Percentiles rank a stretch among this genome's conserved stretches.
Conservation (phyloP, 2,113 vertebrate species). For the Oreochromis aureus region DNA sequence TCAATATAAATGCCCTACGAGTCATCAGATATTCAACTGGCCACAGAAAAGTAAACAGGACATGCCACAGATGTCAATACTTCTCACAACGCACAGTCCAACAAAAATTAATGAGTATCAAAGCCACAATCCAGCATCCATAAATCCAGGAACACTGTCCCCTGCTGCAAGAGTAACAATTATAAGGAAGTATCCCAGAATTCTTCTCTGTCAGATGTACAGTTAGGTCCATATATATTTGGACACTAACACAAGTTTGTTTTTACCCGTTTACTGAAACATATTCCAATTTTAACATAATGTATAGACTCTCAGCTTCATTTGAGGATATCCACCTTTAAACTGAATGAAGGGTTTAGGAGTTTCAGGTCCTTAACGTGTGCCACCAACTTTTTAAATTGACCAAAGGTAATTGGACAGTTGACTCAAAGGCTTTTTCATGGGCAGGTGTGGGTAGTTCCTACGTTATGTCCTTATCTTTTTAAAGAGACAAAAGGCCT, state of each 20-base stretch:
- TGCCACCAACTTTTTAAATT: neutral
- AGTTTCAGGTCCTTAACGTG: neutral
- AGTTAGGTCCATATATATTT: neutral
- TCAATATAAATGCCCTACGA: neutral
- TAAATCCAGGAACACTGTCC: neutral
- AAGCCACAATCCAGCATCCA: neutral
- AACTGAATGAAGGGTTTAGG: neutral
- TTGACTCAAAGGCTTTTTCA: neutral
- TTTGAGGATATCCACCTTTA: neutral
- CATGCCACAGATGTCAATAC: neutral
- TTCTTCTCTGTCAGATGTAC: neutral
- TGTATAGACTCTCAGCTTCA: neutral
- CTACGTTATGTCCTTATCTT: neutral
- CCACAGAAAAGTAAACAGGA: neutral
- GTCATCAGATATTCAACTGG: neutral
- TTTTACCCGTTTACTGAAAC: neutral
- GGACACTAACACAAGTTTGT: neutral
- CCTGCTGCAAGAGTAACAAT: neutral
- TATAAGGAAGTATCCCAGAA: accelerated
- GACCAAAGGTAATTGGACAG: neutral
- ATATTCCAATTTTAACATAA: neutral
- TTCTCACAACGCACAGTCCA: neutral
- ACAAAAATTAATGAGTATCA: neutral
- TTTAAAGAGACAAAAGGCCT: neutral
- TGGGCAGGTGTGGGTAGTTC: neutral